Evolutionary conservation across 1,140 invertebrate genomes (phyloP), one percentile per base, ranked within the genome.

Genomic region (Ridgeia piscesae): DNA sequence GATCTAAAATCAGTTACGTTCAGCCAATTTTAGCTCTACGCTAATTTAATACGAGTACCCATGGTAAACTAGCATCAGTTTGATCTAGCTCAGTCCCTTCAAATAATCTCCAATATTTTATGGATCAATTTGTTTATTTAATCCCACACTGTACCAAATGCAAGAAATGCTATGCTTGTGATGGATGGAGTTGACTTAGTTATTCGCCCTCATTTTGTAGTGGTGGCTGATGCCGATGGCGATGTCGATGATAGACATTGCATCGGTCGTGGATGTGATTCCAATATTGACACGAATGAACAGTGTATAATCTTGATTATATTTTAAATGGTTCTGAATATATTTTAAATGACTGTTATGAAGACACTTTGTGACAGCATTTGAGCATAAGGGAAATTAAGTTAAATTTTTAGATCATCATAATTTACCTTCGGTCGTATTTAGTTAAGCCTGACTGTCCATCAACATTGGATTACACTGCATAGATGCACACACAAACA

Each of bases 241-340:
- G n/a, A n/a, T n/a, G n/a, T 90, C 89, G 6, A 34, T 90, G 89
- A 90, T 90, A 90, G 89, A 90, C 89, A 33, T n/a, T 90, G 89
- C 33, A 90, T 90, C 89, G 89, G 89, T 90, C 89, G n/a, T 90
- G 34, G 35, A 90, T 90, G 89, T 90, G 33, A 90, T 90, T 90
- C 34, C 2, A 34, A 90, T 90, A 34, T 14, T 90, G 33, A 35
- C 35, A 0, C n/a, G 1, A 14, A 90, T 90, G 89, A 34, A 90
- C 89, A 90, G 33, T 17, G 35, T 90, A 90, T 90, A 90, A 17
- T 6, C 9, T 90, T 33, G 33, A n/a, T 90, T 27, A 34, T 90
- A 90, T 9, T 90, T 17, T 17, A 17, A 33, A 90, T 90, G 89
- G n/a, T 17, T 89, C n/a, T 89, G 89, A 89, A 33, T 27, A 89